phyloP scores from a whole-genome alignment of 2,113 vertebrate genomes.

The Amphilophus citrinellus region DNA sequence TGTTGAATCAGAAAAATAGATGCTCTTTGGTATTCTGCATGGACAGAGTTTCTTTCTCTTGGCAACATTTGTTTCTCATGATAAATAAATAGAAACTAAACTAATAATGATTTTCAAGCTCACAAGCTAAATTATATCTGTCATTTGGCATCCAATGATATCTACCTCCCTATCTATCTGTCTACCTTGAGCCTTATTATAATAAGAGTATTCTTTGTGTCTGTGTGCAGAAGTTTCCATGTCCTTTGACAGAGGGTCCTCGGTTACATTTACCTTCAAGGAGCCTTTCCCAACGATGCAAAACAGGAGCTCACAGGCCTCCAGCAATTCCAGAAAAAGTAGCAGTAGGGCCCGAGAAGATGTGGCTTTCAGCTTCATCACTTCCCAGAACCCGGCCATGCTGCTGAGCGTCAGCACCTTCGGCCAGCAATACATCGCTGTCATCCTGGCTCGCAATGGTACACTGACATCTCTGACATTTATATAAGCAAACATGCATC shows the following conservation, averaged over 20 bases:
- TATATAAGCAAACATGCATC: too few relatives aligned
- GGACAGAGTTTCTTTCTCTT: too few relatives aligned
- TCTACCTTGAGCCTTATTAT: too few relatives aligned
- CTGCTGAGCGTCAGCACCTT: constrained; percentile 90
- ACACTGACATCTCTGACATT: background rate
- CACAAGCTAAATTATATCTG: too few relatives aligned
- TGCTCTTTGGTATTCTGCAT: too few relatives aligned
- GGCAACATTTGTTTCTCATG: too few relatives aligned
- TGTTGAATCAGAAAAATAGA: too few relatives aligned
- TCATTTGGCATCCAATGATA: too few relatives aligned
- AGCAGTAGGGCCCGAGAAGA: constrained; percentile 86
- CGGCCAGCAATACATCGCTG: constrained; percentile 89
- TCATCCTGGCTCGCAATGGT: constrained; percentile 93
- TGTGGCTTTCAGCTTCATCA: constrained; percentile 90
- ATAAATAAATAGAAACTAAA: too few relatives aligned
- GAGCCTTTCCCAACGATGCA: constrained; percentile 94
- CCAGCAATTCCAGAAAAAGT: constrained; percentile 84
- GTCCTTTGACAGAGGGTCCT: constrained; percentile 90
- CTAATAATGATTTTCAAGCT: too few relatives aligned
- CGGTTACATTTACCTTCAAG: constrained; percentile 92
- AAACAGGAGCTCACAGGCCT: constrained; percentile 86
- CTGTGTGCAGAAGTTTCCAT: constrained; percentile 90
- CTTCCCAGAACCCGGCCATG: constrained; percentile 88
- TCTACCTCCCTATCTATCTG: too few relatives aligned
- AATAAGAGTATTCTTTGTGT: too few relatives aligned